phyloP scores from a whole-genome alignment of 1,140 invertebrate genomes.

The Dendrolimus kikuchii region DNA sequence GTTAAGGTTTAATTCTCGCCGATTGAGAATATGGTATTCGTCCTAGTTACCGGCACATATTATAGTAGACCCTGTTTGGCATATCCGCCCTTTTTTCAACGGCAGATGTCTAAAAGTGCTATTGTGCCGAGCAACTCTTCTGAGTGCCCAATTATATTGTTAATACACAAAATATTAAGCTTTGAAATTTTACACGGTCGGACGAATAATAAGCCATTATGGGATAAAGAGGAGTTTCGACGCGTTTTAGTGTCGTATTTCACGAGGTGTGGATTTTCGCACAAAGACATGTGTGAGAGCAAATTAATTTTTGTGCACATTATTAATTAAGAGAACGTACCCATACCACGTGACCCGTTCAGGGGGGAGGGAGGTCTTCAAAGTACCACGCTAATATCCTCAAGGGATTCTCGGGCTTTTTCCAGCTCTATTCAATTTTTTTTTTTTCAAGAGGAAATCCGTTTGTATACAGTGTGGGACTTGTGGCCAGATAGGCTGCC shows the following conservation, averaged over 20 bases:
- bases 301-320: no score
- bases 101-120: slow-evolving; percentile 56
- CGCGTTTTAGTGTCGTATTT: slow-evolving; percentile 15
- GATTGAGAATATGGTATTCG: slow-evolving; percentile 15
- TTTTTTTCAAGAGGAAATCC: no score
- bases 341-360: no score
- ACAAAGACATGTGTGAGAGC: slow-evolving; percentile 9
- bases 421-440: no score
- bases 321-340: no score
- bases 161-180: slow-evolving; percentile 68
- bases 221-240: slow-evolving; percentile 9
- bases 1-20: slow-evolving; percentile 17
- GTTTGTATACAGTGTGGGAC: no score
- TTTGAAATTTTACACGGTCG: slow-evolving; percentile 63
- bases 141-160: slow-evolving; percentile 69
- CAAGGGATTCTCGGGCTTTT: no score
- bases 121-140: slow-evolving; percentile 43
- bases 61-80: slow-evolving; percentile 48
- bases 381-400: no score
- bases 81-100: slow-evolving; percentile 67
- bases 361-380: no score
- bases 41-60: slow-evolving; percentile 56
- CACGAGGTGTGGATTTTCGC: slow-evolving; percentile 12
- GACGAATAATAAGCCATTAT: slow-evolving; percentile 65
- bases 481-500: no score